Evolutionary conservation across 1,140 invertebrate genomes (phyloP).

Genomic region (Euwallacea similis): DNA sequence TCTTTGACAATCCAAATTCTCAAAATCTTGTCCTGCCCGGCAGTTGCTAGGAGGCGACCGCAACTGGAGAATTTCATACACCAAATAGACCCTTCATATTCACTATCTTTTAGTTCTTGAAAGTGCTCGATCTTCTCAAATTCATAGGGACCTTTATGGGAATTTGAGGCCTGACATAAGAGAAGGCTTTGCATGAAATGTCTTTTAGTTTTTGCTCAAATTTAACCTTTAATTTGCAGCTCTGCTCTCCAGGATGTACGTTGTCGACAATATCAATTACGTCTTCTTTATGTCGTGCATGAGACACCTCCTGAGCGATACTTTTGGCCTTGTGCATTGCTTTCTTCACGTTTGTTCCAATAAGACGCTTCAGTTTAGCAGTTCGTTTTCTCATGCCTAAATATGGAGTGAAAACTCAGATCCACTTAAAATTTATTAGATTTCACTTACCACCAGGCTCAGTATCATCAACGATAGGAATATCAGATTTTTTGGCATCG

Average conservation of each 20-base stretch:
- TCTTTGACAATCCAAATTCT: slow-evolving; percentile 92
- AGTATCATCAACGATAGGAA: slow-evolving; percentile 56
- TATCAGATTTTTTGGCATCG: slow-evolving; percentile 70
- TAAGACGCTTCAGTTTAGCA: slow-evolving; percentile 75
- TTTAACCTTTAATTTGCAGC: slow-evolving; percentile 79
- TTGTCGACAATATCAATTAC: slow-evolving; percentile 83
- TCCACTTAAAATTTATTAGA: not conserved
- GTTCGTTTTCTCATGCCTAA: slow-evolving; percentile 56
- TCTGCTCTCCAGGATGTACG: slow-evolving; percentile 76
- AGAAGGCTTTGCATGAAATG: not conserved
- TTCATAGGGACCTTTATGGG: slow-evolving; percentile 95
- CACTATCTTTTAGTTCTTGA: slow-evolving; percentile 60
- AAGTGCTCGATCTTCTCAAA: slow-evolving; percentile 77
- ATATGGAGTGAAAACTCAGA: not conserved
- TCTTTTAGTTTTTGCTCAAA: not conserved
- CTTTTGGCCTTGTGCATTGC: slow-evolving; percentile 90
- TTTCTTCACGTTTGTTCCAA: slow-evolving; percentile 84
- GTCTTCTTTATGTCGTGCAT: slow-evolving; percentile 82
- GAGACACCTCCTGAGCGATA: slow-evolving; percentile 83
- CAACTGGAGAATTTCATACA: slow-evolving; percentile 98
- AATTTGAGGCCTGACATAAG: slow-evolving; percentile 71
- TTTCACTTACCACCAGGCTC: slow-evolving; percentile 19
- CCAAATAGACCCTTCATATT: slow-evolving; percentile 91
- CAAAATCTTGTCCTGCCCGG: slow-evolving; percentile 92
- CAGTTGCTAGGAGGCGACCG: slow-evolving; percentile 89